Base-by-base conservation (phyloP, 1,140 invertebrate genomes). In the Mycetomoellerius zeteki region DNA sequence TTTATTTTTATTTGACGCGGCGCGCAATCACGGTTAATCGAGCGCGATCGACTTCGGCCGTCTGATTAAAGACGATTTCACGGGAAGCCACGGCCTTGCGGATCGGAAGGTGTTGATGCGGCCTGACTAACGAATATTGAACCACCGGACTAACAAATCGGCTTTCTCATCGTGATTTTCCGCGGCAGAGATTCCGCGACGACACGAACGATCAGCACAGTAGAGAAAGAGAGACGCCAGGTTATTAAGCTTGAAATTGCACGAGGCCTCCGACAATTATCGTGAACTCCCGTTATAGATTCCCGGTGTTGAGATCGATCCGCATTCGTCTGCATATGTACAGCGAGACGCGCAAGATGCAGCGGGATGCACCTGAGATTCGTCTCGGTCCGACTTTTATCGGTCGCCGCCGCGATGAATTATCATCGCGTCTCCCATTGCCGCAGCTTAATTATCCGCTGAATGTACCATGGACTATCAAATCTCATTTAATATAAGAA, bases 171-270 rank as follows among this genome's bases (percentile, higher is more conserved):
- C 54, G 72, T 30, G 27, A 85, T 88, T 89, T 88, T 88, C 67
- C 85, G 85, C 67, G 65, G 37, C 33, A 47, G 8, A 12, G 84
- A 72, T 86, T 64, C 24, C 62, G 60, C 71, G 37, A 37, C 75
- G 30, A n/a, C 52, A 54, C 33, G 73, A 21, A 80, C 60, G 85
- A 37, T 56, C 33, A n/a, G 72, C 52, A 73, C 60, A 69, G 6
- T 43, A 24, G 80, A 60, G 43, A 43, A 56, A 60, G 33, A 73
- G 19, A n/a, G 64, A 81, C 50, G 50, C 8, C 24, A 16, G 54
- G 73, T 27, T 73, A 76, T 92, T 90, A 91, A 90, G 89, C 78
- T 91, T 90, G 90, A 92, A 92, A 91, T 92, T 91, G 85, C 88
- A 86, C 73, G 91, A 91, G 89, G 88, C 86, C 77, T 84, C 80